phyloP scores from a whole-genome alignment of 2,888 invertebrate species.

The Morpho achilles region DNA sequence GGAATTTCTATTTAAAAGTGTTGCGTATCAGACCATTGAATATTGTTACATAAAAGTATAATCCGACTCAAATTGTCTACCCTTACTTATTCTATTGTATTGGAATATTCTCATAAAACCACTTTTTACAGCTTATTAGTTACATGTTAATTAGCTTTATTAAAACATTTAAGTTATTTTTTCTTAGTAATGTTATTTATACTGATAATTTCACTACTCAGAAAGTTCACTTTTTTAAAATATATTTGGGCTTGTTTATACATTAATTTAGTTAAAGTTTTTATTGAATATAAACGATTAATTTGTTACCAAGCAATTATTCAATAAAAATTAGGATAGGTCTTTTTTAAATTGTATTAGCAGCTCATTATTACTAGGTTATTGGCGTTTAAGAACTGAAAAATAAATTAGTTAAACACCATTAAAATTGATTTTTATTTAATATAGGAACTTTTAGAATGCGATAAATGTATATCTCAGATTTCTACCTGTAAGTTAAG shows the following conservation, averaged over 20 bases:
- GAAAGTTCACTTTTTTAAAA: conserved; percentile 38
- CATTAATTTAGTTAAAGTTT: conserved; percentile 67
- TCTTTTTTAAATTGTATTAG: conserved; percentile 77
- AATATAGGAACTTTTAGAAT: conserved; percentile 2
- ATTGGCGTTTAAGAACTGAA: conserved; percentile 79
- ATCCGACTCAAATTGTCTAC: neutral
- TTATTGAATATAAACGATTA: conserved; percentile 74
- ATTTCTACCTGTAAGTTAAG: no score
- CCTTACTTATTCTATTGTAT: conserved; percentile 29
- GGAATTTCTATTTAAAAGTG: conserved; percentile 28
- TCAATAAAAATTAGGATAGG: conserved; percentile 74
- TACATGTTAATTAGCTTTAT: conserved; percentile 67
- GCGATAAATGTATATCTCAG: no score
- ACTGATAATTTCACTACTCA: conserved; percentile 32
- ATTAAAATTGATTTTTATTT: conserved; percentile 43
- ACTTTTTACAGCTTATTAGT: conserved; percentile 61
- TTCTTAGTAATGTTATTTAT: conserved; percentile 49
- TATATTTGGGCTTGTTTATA: conserved; percentile 66
- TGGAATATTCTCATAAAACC: conserved; percentile 35
- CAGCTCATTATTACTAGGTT: conserved; percentile 78
- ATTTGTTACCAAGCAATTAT: conserved; percentile 78
- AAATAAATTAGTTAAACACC: conserved; percentile 77
- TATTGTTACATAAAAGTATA: conserved; percentile 25
- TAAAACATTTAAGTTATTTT: conserved; percentile 70
- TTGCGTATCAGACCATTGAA: conserved; percentile 54